A percentile compares a stretch with the other conserved stretches of the same genome.
These are phyloP conservation scores for Luperina testacea DNA, from an alignment of 2,888 invertebrate species.

Conservation along the genomic window DNA sequence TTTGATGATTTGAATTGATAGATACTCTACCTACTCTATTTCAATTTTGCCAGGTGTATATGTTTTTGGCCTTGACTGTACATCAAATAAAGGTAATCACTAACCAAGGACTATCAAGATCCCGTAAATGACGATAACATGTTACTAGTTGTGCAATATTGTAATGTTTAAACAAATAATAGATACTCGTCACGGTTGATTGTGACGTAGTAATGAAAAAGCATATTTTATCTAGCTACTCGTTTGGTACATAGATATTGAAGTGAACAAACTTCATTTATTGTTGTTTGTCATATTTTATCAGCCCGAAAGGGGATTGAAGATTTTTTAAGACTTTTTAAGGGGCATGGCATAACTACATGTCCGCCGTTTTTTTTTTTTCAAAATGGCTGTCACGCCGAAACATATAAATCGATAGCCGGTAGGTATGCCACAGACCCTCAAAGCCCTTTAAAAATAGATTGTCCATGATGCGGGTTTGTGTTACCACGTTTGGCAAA, in stretches of 20 bases:
- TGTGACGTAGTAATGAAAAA: constrained; percentile 27
- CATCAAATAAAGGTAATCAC: constrained; percentile 20
- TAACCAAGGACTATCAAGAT: neutral
- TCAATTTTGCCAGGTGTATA: neutral
- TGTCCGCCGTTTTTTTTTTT: no score
- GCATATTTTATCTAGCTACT: constrained; percentile 1
- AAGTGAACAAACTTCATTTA: neutral
- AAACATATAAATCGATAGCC: no score
- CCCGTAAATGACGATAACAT: constrained; percentile 20
- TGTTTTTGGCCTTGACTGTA: constrained; percentile 4
- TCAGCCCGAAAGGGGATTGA: neutral
- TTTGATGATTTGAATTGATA: no score
- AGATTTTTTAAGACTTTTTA: no score
- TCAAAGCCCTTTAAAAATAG: neutral
- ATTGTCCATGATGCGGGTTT: neutral
- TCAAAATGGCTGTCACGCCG: no score
- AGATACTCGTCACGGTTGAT: neutral
- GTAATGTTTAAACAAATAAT: constrained; percentile 17
- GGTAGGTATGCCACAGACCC: no score
- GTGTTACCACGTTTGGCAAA: constrained; percentile 15
- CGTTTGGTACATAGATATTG: neutral
- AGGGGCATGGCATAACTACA: no score
- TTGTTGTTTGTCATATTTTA: neutral
- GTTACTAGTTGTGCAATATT: constrained; percentile 32
- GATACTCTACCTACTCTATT: no score